Evolutionary conservation across 2,113 vertebrate genomes (phyloP), one percentile per base, ranked within the genome.

Genomic region (Podarcis raffonei): DNA sequence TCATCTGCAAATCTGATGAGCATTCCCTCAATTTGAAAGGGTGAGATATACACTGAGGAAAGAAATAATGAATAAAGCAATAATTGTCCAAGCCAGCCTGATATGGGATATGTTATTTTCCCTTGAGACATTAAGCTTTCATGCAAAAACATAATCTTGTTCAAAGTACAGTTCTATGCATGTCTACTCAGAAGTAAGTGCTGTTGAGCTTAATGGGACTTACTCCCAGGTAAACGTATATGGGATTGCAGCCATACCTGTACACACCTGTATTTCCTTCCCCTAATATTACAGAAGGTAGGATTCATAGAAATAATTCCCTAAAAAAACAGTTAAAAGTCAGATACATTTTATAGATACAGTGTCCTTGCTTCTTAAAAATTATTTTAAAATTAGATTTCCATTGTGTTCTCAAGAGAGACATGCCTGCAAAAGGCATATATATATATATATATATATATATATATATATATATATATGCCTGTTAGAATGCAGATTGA

Each of bases 301-400:
- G 0, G 11, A 65, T 16, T 1, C 12, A 76, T 86, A n/a, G n/a
- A 91, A 84, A 18, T 30, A 68, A 87, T 89, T 2, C 8, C 27
- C 62, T 39, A 8, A 30, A 18, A 48, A 7, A 85, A 23, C 77
- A 88, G 74, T 62, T 86, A 69, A 82, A 74, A 69, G 1, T 59
- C 18, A 75, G 7, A 6, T 15, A 74, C 71, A 75, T 62, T 76
- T 87, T 68, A 32, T 86, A 84, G 86, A 59, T 0, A 62, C 0
- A 48, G 11, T 42, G 84, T 53, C 71, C 23, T 77, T 81, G 11
- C 1, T 32, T 62, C 53, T 23, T 65, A 68, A 39, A 78, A 42
- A 78, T 83, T 88, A 27, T 84, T 86, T 80, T 30, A 89, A 83
- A 83, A 74, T 68, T 68, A 80, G 65, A 76, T 79, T 75, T 30